Evolutionary conservation across 2,888 invertebrate species (phyloP), one percentile per base, ranked within the genome.

Genomic region (Drosophila anomalipes): DNA sequence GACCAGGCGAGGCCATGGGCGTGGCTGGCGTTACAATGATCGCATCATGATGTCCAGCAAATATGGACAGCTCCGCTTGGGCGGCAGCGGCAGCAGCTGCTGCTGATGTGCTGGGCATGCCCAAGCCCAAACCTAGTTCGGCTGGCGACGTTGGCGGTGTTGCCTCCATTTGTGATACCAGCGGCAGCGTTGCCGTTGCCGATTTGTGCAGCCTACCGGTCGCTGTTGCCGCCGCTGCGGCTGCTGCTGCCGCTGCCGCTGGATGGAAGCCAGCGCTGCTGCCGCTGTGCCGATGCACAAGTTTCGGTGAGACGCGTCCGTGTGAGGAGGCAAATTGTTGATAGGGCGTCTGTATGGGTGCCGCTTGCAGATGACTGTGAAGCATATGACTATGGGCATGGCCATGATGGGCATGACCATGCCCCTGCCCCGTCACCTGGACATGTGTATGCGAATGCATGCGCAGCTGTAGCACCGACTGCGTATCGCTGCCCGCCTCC

Each of bases 21-120:
- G 94, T 94, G 80, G 94, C 93, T 77, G 94, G 93, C 83, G 93
- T 94, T 73, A 94, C 91, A 81, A 93, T 93, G 72, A 93, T 93
- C 57, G 92, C 81, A 85, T 93, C 94, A 74, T 92, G 92, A 60
- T 83, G 84, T 80, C 88, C 78, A 64, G 83, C 65, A 77, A 85
- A 74, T 72, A 91, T 82, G 58, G 76, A 72, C 58, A 39, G 65
- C 57, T 82, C 82, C 51, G 75, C 73, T 41, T 76, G 78, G 7
- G 80, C 70, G 32, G 70, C 53, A 6, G 79, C 82, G 60, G 77
- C 82, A 41, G 74, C 77, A 4, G 77, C 77, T 14, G 89, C 81
- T 44, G 88, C 79, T 60, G 84, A 78, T 30, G 83, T 89, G 81
- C 90, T 90, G 66, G 83, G 82, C 70, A 83, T 79, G 65, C 65